Base-by-base conservation (phyloP, 2,113 vertebrate genomes). In the Irena cyanogastra region DNA sequence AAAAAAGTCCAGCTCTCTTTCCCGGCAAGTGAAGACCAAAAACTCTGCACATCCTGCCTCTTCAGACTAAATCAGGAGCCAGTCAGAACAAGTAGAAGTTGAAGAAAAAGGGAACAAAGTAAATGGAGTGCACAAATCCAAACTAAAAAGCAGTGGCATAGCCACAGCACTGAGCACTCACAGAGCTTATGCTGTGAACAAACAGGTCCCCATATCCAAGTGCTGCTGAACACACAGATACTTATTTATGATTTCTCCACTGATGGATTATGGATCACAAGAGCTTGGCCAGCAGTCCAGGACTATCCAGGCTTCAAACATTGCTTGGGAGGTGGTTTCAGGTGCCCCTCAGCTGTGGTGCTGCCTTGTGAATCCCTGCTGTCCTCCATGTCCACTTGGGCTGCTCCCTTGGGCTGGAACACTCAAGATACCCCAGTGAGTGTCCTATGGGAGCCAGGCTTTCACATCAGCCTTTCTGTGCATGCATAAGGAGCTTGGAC, bases 331-430 rank as follows among this genome's bases (percentile, higher is more conserved):
- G 6, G 0, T 3, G n/a, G 13, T 49, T 64, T 74, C 60, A 74
- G 23, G 22, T 28, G 23, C 10, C 37, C 9, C 30, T 47, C 37
- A 65, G 45, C 35, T 74, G 5, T 59, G 23, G 26, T 7, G 54
- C 59, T 81, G 27, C 24, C 37, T 28, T 28, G 18, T 61, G 63
- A 61, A 68, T 63, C 39, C 26, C n/a, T 59, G 54, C 41, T 47
- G 35, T 47, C 15, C 41, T 68, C 16, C 4, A 1, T 37, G 44
- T 35, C 24, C 1, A 0, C 52, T 21, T 0, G 0, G 16, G 18
- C 4, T 21, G 10, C 23, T 80, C 28, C 35, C 37, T 44, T 5
- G 3, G 39, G 26, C 53, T 53, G 54, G 64, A 53, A 31, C 26
- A 9, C 15, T 64, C 3, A 5, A 26, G 31, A 41, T 0, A 1